Evolutionary conservation across 2,113 vertebrate species (phyloP).

Genomic region (Chionis minor): DNA sequence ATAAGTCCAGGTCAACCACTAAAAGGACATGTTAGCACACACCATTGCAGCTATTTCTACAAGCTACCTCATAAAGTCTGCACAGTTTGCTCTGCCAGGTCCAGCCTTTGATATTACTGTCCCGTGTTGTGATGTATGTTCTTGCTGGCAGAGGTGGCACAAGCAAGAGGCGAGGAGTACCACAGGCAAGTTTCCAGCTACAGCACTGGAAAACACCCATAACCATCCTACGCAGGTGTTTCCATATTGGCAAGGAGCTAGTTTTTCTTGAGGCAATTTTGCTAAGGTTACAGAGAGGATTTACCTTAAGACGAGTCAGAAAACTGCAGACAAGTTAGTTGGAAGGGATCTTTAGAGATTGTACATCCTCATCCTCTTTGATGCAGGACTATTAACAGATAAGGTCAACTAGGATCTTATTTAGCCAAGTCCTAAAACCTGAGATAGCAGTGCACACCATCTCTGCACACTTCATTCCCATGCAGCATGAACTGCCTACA

Average conservation of each 20-base stretch:
- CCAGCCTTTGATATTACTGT: background rate
- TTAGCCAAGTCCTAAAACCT: background rate
- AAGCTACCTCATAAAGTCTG: background rate
- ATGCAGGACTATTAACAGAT: background rate
- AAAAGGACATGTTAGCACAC: background rate
- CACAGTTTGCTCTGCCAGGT: background rate
- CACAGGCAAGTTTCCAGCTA: background rate
- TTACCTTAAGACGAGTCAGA: background rate
- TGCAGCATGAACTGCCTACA: rapidly evolving
- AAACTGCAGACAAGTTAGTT: background rate
- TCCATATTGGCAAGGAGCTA: background rate
- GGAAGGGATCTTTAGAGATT: background rate
- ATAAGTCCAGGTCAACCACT: background rate
- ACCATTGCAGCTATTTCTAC: background rate
- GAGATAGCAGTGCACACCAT: background rate
- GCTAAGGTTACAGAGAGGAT: background rate
- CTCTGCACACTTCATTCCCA: background rate
- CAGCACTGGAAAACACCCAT: background rate
- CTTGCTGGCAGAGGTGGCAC: background rate
- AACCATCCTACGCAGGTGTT: background rate
- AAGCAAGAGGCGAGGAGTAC: background rate
- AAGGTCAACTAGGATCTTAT: background rate
- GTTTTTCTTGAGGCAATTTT: background rate
- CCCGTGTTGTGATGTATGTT: background rate
- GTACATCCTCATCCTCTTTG: background rate